Evolutionary conservation across 2,113 vertebrate genomes (phyloP).

Genomic region (Lonchura striata): DNA sequence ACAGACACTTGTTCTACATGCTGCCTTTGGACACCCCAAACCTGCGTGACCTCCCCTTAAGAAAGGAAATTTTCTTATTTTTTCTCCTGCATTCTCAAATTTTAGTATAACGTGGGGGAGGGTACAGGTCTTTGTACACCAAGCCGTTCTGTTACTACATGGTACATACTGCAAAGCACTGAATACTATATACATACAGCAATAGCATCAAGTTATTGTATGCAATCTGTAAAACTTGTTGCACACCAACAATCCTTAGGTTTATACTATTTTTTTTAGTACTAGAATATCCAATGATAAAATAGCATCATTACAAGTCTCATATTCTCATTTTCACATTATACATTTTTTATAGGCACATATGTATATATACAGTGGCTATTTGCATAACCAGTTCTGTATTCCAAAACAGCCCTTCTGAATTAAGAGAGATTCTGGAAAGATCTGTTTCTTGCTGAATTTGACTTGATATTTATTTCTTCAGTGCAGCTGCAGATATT

Average conservation of each 20-base stretch:
- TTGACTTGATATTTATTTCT: neutral
- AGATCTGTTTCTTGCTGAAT: neutral
- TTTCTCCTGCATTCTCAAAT: neutral
- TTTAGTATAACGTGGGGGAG: neutral
- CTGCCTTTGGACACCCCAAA: too few species aligned
- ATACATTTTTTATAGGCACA: slow-evolving; percentile 49
- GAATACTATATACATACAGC: neutral
- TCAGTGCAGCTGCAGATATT: neutral
- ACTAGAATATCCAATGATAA: neutral
- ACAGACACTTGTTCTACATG: accelerated
- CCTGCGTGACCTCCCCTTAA: neutral
- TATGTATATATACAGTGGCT: slow-evolving; percentile 33
- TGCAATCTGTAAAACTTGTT: neutral
- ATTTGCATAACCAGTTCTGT: neutral
- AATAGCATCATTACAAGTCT: neutral
- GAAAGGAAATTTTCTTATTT: neutral
- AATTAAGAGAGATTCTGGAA: neutral
- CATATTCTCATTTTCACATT: neutral
- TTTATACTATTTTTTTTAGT: neutral
- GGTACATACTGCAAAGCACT: neutral
- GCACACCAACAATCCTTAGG: neutral
- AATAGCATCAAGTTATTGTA: accelerated
- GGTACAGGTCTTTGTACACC: neutral
- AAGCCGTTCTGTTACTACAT: neutral
- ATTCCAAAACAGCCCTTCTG: slow-evolving; percentile 47